Base-by-base conservation (phyloP, 1,140 invertebrate species). In the Drosophila novamexicana region DNA sequence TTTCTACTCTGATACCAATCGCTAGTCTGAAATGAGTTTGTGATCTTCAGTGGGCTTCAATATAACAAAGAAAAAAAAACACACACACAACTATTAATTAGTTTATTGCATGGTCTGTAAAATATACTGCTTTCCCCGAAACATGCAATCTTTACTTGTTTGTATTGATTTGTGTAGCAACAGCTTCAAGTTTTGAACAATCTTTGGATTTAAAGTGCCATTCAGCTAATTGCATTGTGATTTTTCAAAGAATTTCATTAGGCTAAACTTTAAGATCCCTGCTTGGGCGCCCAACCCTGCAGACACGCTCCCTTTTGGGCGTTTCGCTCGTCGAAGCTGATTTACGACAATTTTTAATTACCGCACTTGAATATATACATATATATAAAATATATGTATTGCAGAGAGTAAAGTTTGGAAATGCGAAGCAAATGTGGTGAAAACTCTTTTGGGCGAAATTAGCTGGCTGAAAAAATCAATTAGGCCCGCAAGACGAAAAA, bases 281-380 rank as follows among this genome's bases (percentile, higher is more conserved):
- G 22, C 22, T 34, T 10, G 44, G 10, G n/a, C 32, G 29, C 32
- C 22, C 50, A 14, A 37, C 34, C 52, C 42, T 18, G 7, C 39
- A n/a, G 10, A 1, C 7, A 12, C 8, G 32, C 22, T 44, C 32
- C 63, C 42, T 49, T 59, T 68, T 68, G 54, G 18, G 47, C 7
- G 44, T 37, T 37, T 45, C 70, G 16, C 45, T 57, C 42, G 44
- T 75, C 67, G 59, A 75, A 64, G 36, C 67, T 71, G 75, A 74
- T 79, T 76, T 69, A 77, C 62, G 83, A 83, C 69, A 77, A 83
- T 83, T 77, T 88, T 71, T 83, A 88, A 88, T 88, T 88, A 88
- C 84, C 77, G 62, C 79, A 78, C 50, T 64, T 63, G 45, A 77
- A 53, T 37, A 40, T 50, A 52, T 29, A 62, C 45, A 75, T 44